phyloP scores from a whole-genome alignment of 2,888 invertebrate species.

The Callimorpha dominula region DNA sequence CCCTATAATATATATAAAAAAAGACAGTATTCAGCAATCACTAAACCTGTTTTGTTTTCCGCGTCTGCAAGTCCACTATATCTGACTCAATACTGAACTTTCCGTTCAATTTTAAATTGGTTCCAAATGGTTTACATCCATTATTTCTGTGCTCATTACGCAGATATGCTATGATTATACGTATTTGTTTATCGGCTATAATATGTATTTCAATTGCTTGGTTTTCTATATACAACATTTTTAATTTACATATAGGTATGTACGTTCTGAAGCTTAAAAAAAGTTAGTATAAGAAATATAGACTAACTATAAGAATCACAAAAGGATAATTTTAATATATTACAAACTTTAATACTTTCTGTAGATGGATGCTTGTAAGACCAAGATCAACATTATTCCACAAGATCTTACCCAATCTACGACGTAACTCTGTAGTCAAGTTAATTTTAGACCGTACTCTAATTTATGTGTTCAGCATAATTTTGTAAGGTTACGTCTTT shows the following conservation, averaged over 20 bases:
- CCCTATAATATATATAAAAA: no score
- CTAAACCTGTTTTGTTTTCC: background rate
- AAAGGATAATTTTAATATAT: background rate
- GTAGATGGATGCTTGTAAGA: background rate
- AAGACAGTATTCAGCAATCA: background rate
- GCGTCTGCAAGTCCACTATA: background rate
- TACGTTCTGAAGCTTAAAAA: background rate
- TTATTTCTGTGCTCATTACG: slow-evolving; percentile 12
- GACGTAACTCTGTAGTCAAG: background rate
- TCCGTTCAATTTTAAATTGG: slow-evolving; percentile 11
- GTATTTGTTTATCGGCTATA: background rate
- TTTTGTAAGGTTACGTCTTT: background rate
- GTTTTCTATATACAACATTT: background rate
- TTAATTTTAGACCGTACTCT: slow-evolving; percentile 3
- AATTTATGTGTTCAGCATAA: background rate
- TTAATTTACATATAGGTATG: background rate
- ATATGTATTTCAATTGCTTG: background rate
- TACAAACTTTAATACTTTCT: background rate
- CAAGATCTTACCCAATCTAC: background rate
- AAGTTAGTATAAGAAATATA: no score
- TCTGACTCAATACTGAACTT: background rate
- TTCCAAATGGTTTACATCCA: slow-evolving; percentile 9
- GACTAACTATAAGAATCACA: background rate
- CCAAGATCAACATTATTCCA: background rate
- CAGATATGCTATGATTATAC: background rate